Base-by-base conservation (phyloP, 2,113 vertebrate species). In the Scolopax mira region DNA sequence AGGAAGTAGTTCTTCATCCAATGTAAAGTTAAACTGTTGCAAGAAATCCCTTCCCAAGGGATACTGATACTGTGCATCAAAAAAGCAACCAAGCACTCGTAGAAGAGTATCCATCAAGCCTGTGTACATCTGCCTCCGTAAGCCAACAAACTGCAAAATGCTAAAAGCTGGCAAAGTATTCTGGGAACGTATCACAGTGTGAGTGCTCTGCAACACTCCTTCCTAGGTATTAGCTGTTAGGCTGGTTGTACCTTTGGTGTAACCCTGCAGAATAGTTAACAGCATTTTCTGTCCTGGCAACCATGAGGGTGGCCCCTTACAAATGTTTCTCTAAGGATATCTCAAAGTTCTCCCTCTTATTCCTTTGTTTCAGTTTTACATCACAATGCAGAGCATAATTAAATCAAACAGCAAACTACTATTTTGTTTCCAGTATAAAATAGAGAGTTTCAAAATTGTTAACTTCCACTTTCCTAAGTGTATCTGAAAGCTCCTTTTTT, bases 51-150 rank as follows among this genome's bases (percentile, higher is more conserved):
- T 79, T 86, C 28, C 23, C 37, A 51, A 42, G 21, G 51, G 8
- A 2, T 44, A 6, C 9, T 58, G 33, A 9, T 52, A 25, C 9
- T 11, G 7, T 2, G 0, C 7, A 44, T 37, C 75, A 4, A 28
- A 31, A 90, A 91, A 92, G 19, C 44, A 75, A 35, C 11, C 16
- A n/a, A 49, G 41, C 23, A 51, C 30, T 71, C 0, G 0, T 11
- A 13, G 48, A 72, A 52, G 14, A 25, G 16, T 37, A 21, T 44
- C 39, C 22, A 10, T 37, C 6, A 16, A 41, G 19, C 21, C 24
- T 54, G 37, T 14, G 35, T n/a, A 54, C 21, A 62, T 28, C 22
- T 91, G 39, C 31, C 7, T 61, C 24, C 79, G 58, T 23, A 82
- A 82, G 49, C 6, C 24, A 70, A 41, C 8, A 79, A 75, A 33